Evolutionary conservation across 1,140 invertebrate species (phyloP), one percentile per base, ranked within the genome.

Genomic region (Drosophila micromelanica): DNA sequence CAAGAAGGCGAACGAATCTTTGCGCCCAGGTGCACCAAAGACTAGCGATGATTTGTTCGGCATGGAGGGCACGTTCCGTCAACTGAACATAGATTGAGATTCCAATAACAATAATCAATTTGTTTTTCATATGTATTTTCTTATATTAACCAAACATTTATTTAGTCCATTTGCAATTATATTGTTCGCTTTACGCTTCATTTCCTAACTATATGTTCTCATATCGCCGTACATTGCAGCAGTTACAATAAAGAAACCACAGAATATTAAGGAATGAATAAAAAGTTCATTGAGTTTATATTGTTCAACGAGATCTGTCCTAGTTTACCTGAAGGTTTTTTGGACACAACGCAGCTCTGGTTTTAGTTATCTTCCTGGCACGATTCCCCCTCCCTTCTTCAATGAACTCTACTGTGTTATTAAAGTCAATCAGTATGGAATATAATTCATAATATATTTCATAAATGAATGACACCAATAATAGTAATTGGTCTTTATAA

Each of bases 31-130:
- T 40, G 95, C 95, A 85, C 96, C 96, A 40, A 97, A 96, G 80
- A 96, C 96, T 51, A 94, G 95, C 60, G 95, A 96, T 73, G 96
- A 97, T 82, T 91, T 97, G 0, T 97, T 97, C 71, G 96, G 96
- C 27, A 93, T 97, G 76, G 96, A 97, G 73, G 96, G 96, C 43
- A 96, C 96, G 23, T 97, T 97, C 92, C 93, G 96, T 79, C 95
- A 97, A 92, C 91, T 97, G 6, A 91, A 94, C 32, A 96, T 97
- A 72, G 96, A 97, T 93, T 97, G 51, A 81, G 61, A 75, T 67
- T 70, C 64, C 45, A 52, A 45, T 45, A 35, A 40, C 23, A 11
- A 20, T 35, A 9, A 35, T 46, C 32, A 56, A 56, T 23, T 49
- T 42, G 54, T 42, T 48, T 54, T 67, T 68, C 20, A 54, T 51